Conservation (phyloP, 2,888 invertebrate genomes). For the Drosophila robusta region DNA sequence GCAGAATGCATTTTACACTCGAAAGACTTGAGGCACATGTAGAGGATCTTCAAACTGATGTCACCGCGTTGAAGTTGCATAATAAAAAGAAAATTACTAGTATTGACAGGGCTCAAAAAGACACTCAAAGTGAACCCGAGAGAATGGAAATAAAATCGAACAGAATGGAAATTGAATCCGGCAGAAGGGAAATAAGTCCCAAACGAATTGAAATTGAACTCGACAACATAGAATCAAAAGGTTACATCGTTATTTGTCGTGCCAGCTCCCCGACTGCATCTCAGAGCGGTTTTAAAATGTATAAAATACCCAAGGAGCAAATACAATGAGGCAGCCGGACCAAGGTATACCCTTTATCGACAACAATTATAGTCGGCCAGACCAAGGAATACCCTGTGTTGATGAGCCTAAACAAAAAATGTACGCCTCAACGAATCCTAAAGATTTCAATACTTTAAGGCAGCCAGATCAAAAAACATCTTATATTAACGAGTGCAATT, state of each 20-base stretch:
- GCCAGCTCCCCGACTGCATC: not conserved
- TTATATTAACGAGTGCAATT: not conserved
- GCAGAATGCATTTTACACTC: not conserved
- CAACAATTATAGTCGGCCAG: too few relatives aligned
- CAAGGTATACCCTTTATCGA: not conserved
- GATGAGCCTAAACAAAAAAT: not conserved
- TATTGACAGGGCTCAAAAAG: not conserved
- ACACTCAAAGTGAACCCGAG: not conserved
- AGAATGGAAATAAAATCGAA: not conserved
- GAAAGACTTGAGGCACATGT: constrained; percentile 1
- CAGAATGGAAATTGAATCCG: too few relatives aligned
- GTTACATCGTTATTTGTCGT: not conserved
- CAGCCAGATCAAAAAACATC: not conserved
- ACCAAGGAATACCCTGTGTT: not conserved
- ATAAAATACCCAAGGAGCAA: constrained; percentile 1
- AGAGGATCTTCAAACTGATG: not conserved
- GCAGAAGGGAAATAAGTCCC: not conserved
- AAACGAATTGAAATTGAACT: too few relatives aligned
- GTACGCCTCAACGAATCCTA: not conserved
- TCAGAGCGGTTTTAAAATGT: not conserved
- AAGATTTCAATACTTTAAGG: not conserved
- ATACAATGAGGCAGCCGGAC: too few relatives aligned
- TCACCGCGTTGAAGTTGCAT: not conserved
- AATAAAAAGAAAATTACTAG: rapidly evolving
- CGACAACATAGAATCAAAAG: not conserved